phyloP scores from a whole-genome alignment of 2,797 vertebrate species.

The Sardinella longiceps region DNA sequence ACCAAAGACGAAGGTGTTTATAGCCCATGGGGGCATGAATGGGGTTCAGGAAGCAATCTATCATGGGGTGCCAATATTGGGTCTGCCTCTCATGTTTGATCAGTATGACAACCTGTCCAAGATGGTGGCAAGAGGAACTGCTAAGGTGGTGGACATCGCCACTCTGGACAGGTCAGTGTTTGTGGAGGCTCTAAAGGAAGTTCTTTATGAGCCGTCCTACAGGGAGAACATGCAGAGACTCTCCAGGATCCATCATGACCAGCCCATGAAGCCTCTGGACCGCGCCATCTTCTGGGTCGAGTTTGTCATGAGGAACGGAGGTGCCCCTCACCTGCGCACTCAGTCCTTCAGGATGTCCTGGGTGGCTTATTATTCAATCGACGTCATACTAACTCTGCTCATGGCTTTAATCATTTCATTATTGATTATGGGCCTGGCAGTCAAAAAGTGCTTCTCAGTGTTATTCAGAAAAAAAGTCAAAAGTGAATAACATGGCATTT shows the following conservation, averaged over 20 bases:
- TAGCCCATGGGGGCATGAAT: conserved; percentile 52
- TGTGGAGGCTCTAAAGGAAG: no score
- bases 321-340: no score
- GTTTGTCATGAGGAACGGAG: no score
- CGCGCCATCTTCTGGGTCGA: no score
- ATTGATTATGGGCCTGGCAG: not conserved
- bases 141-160: conserved; percentile 42
- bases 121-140: conserved; percentile 43
- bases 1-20: no score
- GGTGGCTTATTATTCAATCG: conserved; percentile 46
- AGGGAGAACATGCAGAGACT: no score
- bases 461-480: conserved; percentile 41
- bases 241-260: no score
- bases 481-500: no score
- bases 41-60: conserved; percentile 57
- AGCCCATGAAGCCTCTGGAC: no score
- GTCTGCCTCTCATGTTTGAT: conserved; percentile 51
- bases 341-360: no score
- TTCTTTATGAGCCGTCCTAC: no score
- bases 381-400: conserved; percentile 40
- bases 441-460: conserved; percentile 22
- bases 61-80: conserved; percentile 51
- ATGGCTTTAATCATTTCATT: not conserved
- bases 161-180: conserved; percentile 42
- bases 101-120: conserved; percentile 53